Evolutionary conservation across 1,140 invertebrate genomes (phyloP), one percentile per base, ranked within the genome.

Genomic region (Formica selysi): DNA sequence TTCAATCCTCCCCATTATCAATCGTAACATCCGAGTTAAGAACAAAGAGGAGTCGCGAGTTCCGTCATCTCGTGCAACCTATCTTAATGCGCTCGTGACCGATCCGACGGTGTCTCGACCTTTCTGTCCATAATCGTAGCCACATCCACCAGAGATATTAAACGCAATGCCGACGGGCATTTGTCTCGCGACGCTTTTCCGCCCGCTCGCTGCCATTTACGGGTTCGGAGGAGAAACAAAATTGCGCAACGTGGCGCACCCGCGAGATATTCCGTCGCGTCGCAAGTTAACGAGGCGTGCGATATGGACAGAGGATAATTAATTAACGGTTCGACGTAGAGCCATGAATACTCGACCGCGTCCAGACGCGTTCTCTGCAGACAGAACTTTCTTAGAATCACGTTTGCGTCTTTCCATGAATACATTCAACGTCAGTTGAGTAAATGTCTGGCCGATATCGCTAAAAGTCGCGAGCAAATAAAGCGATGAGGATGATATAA

Each of bases 281-380:
- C 54, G 62, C 44, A 10, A 32, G 70, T 71, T 88, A 89, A 89
- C 81, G 84, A 89, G 64, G 62, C 38, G 59, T 61, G 83, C 87
- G 74, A 86, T 76, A 80, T 62, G 57, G 26, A n/a, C 62, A 61
- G 67, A n/a, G 51, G 65, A 54, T 76, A 81, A 89, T 89, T 83
- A 89, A 89, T 89, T 89, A 83, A 51, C 48, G 26, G n/a, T 44
- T 41, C 29, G 51, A 62, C 48, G 48, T 74, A 32, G 7, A 74
- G 36, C 59, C 54, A 22, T 36, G 16, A 62, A 62, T 44, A 76
- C 36, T 62, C 73, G 73, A 41, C n/a, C 54, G 51, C 10, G 59
- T 70, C 38, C 51, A 76, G 41, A 64, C 76, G 81, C 79, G 71
- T 51, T 51, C 59, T n/a, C n/a, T 64, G 29, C 67, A 64, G 78